Evolutionary conservation across 2,888 invertebrate species (phyloP).

Genomic region (Chorisops tibialis): DNA sequence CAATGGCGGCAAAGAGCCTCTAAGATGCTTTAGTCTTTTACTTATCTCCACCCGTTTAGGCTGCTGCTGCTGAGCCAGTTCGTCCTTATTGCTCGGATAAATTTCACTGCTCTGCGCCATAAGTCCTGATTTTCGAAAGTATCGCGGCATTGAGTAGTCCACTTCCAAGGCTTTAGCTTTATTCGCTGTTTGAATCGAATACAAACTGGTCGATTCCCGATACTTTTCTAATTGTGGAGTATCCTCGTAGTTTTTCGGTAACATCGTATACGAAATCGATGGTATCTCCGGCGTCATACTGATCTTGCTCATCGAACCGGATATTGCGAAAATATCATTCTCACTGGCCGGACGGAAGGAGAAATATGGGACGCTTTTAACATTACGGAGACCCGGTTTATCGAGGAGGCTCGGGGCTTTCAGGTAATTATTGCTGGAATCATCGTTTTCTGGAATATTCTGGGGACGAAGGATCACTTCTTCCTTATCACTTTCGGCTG

Average conservation of each 20-base stretch:
- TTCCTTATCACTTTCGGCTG: slow-evolving; percentile 33
- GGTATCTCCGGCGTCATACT: slow-evolving; percentile 54
- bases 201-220: slow-evolving; percentile 49
- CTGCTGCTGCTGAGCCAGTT: slow-evolving; percentile 34
- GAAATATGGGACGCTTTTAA: slow-evolving; percentile 50
- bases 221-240: slow-evolving; percentile 52
- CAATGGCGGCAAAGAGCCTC: slow-evolving; percentile 49
- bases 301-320: slow-evolving; percentile 44
- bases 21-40: slow-evolving; percentile 48
- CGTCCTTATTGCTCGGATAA: slow-evolving; percentile 34
- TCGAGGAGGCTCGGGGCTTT: slow-evolving; percentile 33
- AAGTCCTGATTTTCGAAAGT: slow-evolving; percentile 55
- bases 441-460: neutral
- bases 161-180: slow-evolving; percentile 50
- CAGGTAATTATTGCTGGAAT: slow-evolving; percentile 6
- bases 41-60: slow-evolving; percentile 47
- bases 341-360: slow-evolving; percentile 47
- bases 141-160: slow-evolving; percentile 63
- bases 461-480: slow-evolving; percentile 32
- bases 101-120: slow-evolving; percentile 47
- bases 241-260: slow-evolving; percentile 52
- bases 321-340: slow-evolving; percentile 50
- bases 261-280: slow-evolving; percentile 49
- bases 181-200: slow-evolving; percentile 56
- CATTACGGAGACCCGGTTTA: slow-evolving; percentile 44